phyloP scores from a whole-genome alignment of 1,140 invertebrate species.

The Zelostemma sp. region DNA sequence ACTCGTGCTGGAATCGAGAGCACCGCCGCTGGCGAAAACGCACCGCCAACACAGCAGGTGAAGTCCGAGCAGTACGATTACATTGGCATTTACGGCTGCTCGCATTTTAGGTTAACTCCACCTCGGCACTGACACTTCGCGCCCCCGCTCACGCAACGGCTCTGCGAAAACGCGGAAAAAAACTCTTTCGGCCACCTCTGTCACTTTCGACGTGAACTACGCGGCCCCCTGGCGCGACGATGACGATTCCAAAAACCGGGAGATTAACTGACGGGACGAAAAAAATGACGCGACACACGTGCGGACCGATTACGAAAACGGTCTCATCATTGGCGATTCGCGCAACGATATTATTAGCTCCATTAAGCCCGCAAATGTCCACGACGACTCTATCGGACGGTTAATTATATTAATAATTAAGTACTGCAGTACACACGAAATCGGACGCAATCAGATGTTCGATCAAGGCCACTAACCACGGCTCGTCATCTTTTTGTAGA shows the following conservation, averaged over 20 bases:
- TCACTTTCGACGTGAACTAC: constrained; percentile 1
- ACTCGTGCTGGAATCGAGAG: constrained; percentile 56
- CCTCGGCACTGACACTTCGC: constrained; percentile 50
- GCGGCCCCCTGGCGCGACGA: constrained; percentile 1
- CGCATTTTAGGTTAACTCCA: constrained; percentile 67
- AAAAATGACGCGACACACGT: constrained; percentile 22
- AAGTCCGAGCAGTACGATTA: constrained; percentile 59
- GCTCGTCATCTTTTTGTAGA: constrained; percentile 1
- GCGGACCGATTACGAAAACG: constrained; percentile 28
- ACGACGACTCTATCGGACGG: constrained; percentile 13
- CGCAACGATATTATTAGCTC: constrained; percentile 28
- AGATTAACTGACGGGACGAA: neutral
- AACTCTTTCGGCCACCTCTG: neutral
- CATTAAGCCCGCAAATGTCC: constrained; percentile 40
- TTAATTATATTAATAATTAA: constrained; percentile 44
- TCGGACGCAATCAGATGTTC: constrained; percentile 52
- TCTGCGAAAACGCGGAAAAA: constrained; percentile 10
- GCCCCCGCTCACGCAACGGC: constrained; percentile 19
- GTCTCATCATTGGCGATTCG: constrained; percentile 29
- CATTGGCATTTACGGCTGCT: constrained; percentile 57
- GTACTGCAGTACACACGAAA: constrained; percentile 44
- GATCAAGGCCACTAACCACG: constrained; percentile 47
- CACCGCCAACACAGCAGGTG: constrained; percentile 59
- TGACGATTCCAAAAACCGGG: constrained; percentile 15
- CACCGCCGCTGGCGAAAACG: constrained; percentile 59